Conservation (phyloP, 2,888 invertebrate genomes). For the Alloplasta piceator region DNA sequence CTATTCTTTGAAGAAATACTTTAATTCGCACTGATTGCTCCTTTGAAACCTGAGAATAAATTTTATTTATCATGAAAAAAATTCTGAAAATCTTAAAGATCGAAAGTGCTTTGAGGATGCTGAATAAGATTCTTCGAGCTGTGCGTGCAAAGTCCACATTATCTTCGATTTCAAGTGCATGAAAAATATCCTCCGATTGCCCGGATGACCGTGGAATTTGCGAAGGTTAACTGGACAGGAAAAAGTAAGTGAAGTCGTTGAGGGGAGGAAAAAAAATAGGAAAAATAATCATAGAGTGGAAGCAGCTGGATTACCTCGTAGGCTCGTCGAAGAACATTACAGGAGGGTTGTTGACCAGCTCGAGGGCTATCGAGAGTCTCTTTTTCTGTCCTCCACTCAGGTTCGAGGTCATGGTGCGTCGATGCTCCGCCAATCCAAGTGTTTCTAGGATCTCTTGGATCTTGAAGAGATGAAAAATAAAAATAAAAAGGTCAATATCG, state of each 20-base stretch:
- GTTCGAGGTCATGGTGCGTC: slow-evolving; percentile 95
- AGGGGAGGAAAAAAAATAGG: slow-evolving; percentile 11
- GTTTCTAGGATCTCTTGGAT: slow-evolving; percentile 96
- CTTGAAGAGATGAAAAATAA: slow-evolving; percentile 83
- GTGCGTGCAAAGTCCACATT: background rate
- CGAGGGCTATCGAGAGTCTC: slow-evolving; percentile 96
- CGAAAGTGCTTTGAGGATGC: too few species aligned
- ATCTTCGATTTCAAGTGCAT: background rate
- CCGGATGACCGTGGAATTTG: slow-evolving; percentile 14
- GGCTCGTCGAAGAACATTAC: slow-evolving; percentile 99
- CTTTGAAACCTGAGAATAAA: too few species aligned
- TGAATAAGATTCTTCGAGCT: too few species aligned
- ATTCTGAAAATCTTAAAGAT: too few species aligned
- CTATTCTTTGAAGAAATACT: too few species aligned
- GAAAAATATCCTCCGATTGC: background rate
- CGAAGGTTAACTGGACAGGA: background rate
- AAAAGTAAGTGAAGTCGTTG: slow-evolving; percentile 10
- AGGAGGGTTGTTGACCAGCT: slow-evolving; percentile 97
- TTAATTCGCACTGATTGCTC: too few species aligned
- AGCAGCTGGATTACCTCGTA: slow-evolving; percentile 86
- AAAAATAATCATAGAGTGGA: background rate
- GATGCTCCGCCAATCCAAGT: slow-evolving; percentile 93
- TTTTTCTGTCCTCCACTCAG: slow-evolving; percentile 98
- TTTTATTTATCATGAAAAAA: too few species aligned
- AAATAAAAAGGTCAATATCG: background rate